These are phyloP conservation scores for Rotaria macrura DNA, from an alignment of 2,888 invertebrate species.

Conservation along the genomic window DNA sequence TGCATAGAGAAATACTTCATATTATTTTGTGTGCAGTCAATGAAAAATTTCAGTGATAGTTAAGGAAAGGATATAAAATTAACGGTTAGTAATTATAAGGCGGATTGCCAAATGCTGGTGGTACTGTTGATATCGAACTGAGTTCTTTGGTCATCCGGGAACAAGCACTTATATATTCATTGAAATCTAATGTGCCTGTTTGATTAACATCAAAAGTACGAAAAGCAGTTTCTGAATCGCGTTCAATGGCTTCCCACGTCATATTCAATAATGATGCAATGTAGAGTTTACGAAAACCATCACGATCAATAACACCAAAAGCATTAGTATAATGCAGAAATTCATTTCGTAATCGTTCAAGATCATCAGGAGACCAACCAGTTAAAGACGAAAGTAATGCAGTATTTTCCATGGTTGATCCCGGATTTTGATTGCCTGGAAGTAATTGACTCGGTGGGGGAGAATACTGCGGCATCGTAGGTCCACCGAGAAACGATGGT, in stretches of 20 bases:
- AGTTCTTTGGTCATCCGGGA: not conserved
- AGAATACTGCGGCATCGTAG: not conserved
- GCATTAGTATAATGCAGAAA: not conserved
- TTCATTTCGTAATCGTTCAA: not conserved
- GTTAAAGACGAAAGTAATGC: not conserved
- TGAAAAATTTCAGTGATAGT: too few relatives aligned
- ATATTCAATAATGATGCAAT: not conserved
- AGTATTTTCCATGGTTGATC: not conserved
- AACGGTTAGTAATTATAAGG: not conserved
- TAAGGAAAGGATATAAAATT: not conserved
- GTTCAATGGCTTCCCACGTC: not conserved
- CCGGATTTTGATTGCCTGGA: not conserved
- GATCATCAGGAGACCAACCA: not conserved
- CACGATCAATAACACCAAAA: not conserved
- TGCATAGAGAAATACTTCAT: too few relatives aligned
- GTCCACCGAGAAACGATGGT: not conserved
- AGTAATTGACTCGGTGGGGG: not conserved
- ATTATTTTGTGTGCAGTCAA: too few relatives aligned
- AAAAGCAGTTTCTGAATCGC: not conserved
- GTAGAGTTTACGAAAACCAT: slow-evolving; percentile 2
- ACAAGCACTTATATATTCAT: slow-evolving; percentile 3
- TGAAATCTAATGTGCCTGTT: not conserved
- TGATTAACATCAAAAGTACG: not conserved
- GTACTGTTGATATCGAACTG: not conserved
- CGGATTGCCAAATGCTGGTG: not conserved